Conservation (phyloP, 2,797 vertebrate species). For the Phyllotis vaccarum region DNA sequence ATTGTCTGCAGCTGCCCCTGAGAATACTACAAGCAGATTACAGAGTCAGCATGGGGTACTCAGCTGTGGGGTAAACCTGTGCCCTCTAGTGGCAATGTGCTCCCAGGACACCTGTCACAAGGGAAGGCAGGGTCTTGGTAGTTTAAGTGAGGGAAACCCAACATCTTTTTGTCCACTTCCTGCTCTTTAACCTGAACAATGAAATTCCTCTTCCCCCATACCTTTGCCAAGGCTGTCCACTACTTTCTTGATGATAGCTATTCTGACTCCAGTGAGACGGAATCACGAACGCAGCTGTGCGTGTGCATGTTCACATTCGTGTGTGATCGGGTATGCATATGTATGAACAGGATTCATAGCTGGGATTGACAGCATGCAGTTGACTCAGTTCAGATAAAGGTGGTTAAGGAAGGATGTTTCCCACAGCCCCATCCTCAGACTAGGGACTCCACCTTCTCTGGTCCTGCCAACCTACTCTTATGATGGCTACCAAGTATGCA, state of each 20-base stretch:
- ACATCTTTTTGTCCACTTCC: background rate
- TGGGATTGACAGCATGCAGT: background rate
- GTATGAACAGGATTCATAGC: background rate
- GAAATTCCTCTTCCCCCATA: background rate
- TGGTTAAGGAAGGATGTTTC: background rate
- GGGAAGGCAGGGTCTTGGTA: background rate
- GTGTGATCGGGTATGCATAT: too few relatives aligned
- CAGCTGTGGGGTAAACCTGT: background rate
- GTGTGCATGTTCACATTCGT: background rate
- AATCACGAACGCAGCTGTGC: background rate
- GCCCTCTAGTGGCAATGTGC: slow-evolving; percentile 36
- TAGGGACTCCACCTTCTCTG: background rate
- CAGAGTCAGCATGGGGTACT: background rate
- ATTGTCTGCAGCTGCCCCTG: too few relatives aligned
- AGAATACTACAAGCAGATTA: background rate
- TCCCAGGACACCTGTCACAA: background rate
- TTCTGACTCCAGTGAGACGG: background rate
- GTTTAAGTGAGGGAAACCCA: background rate
- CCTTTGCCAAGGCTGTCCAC: background rate
- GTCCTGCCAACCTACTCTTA: background rate
- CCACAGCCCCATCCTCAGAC: background rate
- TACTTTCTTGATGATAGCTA: background rate
- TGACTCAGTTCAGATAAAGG: background rate
- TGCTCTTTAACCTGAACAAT: background rate
- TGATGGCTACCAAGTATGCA: background rate